Evolutionary conservation across 2,113 vertebrate species (phyloP).

Genomic region (Petaurus breviceps): DNA sequence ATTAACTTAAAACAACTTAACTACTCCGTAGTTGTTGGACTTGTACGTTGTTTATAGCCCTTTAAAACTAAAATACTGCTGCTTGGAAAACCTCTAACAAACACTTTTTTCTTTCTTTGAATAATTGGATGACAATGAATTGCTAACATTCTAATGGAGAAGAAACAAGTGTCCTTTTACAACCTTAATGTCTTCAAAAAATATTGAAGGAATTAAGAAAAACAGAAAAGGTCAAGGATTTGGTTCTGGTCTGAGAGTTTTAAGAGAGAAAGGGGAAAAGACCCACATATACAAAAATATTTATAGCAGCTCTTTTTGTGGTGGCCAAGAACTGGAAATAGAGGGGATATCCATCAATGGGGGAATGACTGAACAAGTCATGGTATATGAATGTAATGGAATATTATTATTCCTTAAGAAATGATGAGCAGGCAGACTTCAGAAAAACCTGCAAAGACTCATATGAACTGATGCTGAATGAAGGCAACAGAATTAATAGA

Average conservation of each 20-base stretch:
- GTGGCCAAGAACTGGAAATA: too few relatives aligned
- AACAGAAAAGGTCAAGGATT: background rate
- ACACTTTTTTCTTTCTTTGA: background rate
- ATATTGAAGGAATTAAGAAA: background rate
- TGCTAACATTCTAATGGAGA: background rate
- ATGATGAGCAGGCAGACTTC: too few relatives aligned
- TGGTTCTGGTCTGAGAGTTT: background rate
- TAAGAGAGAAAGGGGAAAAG: background rate
- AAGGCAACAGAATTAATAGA: too few relatives aligned
- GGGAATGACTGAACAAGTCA: too few relatives aligned
- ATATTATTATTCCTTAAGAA: too few relatives aligned
- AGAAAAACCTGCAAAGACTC: too few relatives aligned
- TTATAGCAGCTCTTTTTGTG: too few relatives aligned
- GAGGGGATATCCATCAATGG: too few relatives aligned
- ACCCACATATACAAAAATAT: too few relatives aligned
- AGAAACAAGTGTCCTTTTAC: background rate
- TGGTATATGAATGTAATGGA: too few relatives aligned
- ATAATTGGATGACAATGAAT: background rate
- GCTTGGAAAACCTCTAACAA: background rate
- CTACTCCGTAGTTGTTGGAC: background rate
- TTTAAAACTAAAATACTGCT: background rate
- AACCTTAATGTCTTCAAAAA: background rate
- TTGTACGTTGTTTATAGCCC: background rate
- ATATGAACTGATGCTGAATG: too few relatives aligned
- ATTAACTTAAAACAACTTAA: background rate